Base-by-base conservation (phyloP, 2,888 invertebrate species). In the Lampropteryx suffumata region DNA sequence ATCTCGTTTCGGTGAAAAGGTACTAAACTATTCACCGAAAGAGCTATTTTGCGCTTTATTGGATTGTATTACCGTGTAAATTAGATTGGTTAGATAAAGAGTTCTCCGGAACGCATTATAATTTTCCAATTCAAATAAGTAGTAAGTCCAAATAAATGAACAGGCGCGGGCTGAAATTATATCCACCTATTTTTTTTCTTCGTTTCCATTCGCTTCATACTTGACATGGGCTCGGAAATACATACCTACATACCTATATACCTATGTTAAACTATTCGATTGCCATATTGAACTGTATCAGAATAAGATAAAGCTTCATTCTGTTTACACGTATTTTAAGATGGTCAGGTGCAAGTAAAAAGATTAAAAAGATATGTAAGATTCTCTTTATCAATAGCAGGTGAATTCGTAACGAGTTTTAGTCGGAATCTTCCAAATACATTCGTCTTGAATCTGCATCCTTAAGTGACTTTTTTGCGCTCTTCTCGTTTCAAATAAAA, bases 1-100 rank as follows among this genome's bases (percentile, higher is more conserved):
- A 62, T 57, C 57, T 50, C 58, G 60, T 55, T 61, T 59, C 52
- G 50, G 44, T 60, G 45, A 55, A 58, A 57, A 53, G 52, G 41
- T 46, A 44, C 50, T 44, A 46, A 29, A 45, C 24, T 33, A 30
- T 43, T 50, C 35, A 27, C 35, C 0, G 17, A 33, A 11, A 27
- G 24, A 53, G 27, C 34, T 27, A 57, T 35, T 59, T 48, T 43
- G 48, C 34, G 44, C 52, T 34, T 28, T 59, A 57, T 42, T 35
- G n/a, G 26, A 28, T 35, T 44, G 8, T 1, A 17, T 8, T 27
- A 43, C 35, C 6, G 48, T 27, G 17, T 41, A 47, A 9, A 35
- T 54, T 52, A 1, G 32, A 48, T 32, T 35, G 11, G 7, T 2
- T 24, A 9, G 1, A 17, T 33, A 28, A 32, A 17, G 2, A 21